Base-by-base conservation (phyloP, 2,113 vertebrate species). In the Scomber scombrus region DNA sequence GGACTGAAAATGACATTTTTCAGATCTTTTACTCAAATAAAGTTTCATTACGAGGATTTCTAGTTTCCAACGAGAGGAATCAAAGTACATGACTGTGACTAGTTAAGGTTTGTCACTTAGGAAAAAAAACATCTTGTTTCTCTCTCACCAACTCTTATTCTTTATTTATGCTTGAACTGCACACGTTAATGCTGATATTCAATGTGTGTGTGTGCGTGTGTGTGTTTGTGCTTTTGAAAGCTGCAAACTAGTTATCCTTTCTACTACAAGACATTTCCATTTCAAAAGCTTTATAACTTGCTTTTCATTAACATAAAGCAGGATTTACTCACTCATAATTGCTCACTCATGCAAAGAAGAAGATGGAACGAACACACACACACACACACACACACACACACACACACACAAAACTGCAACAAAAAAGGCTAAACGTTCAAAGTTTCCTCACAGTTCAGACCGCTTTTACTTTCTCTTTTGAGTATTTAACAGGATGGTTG, bases 251-350 rank as follows among this genome's bases (percentile, higher is more conserved):
- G 45, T 65, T 73, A 31, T 58, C 51, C 45, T 23, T 52, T 68
- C 51, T 56, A 56, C 57, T 56, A 34, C 5, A 43, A 26, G 26
- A 6, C 57, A 73, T 65, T 85, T 78, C 57, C 78, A 78, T 81
- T 81, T 85, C 71, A 75, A 76, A 80, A 47, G 71, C 51, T 56
- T 72, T 16, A 12, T 1, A 66, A 67, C 60, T 64, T 19, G 14
- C 45, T 69, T 23, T 18, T 21, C 54, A 66, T 63, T 57, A 57
- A 52, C 64, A 70, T 43, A 54, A 76, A 49, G 47, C 16, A 52
- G 43, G 29, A 67, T 76, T 82, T 57, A 16, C 31, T 58, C 46
- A 14, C 50, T 63, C 54, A 51, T 78, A 67, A 65, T 75, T 66
- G 34, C 40, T 67, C 31, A 18, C 43, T 58, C 51, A 3, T 14